Conservation (phyloP, 2,113 vertebrate species). For the Mohoua ochrocephala region DNA sequence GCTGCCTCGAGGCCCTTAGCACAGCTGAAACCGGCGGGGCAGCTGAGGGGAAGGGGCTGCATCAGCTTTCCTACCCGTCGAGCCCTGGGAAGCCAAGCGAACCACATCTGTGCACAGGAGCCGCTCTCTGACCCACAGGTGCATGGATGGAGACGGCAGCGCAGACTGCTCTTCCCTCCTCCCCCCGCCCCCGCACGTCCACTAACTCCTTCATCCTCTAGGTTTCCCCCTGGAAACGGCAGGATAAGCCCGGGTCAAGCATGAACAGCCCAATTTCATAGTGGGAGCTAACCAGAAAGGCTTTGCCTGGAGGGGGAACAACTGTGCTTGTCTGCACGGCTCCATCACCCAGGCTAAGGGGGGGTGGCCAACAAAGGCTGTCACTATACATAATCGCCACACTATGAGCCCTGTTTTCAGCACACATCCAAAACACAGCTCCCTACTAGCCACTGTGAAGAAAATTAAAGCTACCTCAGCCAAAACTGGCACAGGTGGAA, state of each 20-base stretch:
- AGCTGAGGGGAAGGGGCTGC: not conserved
- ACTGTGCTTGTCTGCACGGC: fast-evolving
- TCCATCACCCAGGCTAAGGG: not conserved
- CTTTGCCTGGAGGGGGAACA: not conserved
- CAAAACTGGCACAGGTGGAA: not conserved
- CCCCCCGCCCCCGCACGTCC: too few relatives aligned
- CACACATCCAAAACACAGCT: not conserved
- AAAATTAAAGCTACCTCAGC: not conserved
- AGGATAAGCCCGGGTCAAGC: not conserved
- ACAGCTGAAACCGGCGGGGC: not conserved
- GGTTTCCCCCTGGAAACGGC: not conserved
- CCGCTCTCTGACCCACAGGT: not conserved
- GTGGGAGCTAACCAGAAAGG: not conserved
- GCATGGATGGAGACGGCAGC: fast-evolving
- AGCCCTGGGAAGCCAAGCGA: not conserved
- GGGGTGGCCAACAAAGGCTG: not conserved
- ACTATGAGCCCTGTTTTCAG: not conserved
- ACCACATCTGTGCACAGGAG: too few relatives aligned
- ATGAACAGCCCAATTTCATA: not conserved
- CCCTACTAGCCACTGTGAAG: not conserved
- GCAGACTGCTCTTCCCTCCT: not conserved
- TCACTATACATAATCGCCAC: not conserved
- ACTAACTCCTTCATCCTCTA: not conserved
- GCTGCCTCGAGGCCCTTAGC: not conserved
- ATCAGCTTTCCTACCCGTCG: fast-evolving